These are phyloP conservation scores for Mnemiopsis leidyi DNA, from an alignment of 37 sponge, comb jelly and placozoan genomes.

Conservation along the genomic window DNA sequence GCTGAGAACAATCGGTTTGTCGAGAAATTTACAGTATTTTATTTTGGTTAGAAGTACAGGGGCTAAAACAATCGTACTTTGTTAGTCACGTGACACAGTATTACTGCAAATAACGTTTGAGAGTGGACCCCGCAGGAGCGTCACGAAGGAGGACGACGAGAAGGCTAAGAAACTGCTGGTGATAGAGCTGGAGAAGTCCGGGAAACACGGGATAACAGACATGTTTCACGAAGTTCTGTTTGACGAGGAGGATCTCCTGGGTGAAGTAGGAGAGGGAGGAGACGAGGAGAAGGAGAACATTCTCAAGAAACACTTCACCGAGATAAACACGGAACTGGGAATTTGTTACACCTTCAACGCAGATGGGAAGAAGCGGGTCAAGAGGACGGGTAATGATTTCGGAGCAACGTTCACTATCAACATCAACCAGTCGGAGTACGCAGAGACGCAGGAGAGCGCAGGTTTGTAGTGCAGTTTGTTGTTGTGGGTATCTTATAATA, in stretches of 20 bases:
- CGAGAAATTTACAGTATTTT: neutral
- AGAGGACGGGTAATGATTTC: slow-evolving; percentile 21
- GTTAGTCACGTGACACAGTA: too few species aligned
- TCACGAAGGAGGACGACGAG: neutral
- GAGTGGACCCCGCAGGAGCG: too few species aligned
- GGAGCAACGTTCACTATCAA: neutral
- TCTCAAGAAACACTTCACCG: neutral
- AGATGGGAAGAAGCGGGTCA: neutral
- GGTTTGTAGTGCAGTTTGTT: neutral
- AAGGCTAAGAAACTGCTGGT: neutral
- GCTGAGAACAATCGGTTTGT: neutral
- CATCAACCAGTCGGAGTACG: slow-evolving; percentile 35
- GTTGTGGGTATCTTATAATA: too few species aligned
- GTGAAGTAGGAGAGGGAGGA: neutral
- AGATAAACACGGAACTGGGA: neutral
- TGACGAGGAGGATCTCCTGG: neutral
- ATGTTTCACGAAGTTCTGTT: slow-evolving; percentile 13
- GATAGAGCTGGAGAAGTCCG: neutral
- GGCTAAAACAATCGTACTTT: too few species aligned
- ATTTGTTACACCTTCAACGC: slow-evolving; percentile 37
- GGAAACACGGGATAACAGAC: neutral
- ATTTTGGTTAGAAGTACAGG: too few species aligned
- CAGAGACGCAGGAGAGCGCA: slow-evolving; percentile 37
- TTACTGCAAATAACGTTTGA: too few species aligned
- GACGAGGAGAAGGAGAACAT: neutral